Conservation (phyloP, 2,113 vertebrate species). For the Dermatemys mawii region DNA sequence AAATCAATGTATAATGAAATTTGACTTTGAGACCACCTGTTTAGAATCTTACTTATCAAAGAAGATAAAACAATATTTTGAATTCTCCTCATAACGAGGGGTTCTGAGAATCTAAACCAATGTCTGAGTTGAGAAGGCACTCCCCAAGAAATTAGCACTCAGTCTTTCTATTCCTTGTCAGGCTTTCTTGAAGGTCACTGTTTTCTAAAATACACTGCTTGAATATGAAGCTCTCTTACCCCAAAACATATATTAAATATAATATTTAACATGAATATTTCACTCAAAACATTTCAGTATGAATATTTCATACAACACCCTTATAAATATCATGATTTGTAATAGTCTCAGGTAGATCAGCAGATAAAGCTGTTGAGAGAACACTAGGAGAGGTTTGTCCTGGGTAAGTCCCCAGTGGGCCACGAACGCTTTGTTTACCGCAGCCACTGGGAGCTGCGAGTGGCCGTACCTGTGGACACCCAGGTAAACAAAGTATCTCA, state of each 20-base stretch:
- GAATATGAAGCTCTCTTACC: background rate
- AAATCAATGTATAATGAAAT: slow-evolving; percentile 74
- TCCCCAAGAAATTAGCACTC: background rate
- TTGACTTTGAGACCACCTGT: slow-evolving; percentile 49
- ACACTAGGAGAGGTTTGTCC: background rate
- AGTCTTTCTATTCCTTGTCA: background rate
- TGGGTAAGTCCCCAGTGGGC: too few relatives aligned
- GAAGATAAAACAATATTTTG: background rate
- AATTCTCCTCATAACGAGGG: background rate
- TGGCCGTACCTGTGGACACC: too few relatives aligned
- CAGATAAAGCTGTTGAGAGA: background rate
- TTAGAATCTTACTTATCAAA: slow-evolving; percentile 16
- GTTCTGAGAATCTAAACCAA: background rate
- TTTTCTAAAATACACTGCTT: background rate
- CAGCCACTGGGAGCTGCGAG: too few relatives aligned
- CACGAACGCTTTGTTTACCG: background rate
- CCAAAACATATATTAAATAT: background rate
- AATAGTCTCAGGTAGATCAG: background rate
- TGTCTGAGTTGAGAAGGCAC: background rate
- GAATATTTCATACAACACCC: background rate
- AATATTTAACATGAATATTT: background rate
- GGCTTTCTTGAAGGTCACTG: background rate
- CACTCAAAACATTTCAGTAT: background rate
- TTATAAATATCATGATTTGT: background rate
- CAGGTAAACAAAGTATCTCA: too few relatives aligned